A percentile compares a stretch with the other conserved stretches of the same genome.
These are phyloP conservation scores for Ceratosolen fusciceps DNA, from an alignment of 1,140 invertebrate genomes.

Conservation along the genomic window DNA sequence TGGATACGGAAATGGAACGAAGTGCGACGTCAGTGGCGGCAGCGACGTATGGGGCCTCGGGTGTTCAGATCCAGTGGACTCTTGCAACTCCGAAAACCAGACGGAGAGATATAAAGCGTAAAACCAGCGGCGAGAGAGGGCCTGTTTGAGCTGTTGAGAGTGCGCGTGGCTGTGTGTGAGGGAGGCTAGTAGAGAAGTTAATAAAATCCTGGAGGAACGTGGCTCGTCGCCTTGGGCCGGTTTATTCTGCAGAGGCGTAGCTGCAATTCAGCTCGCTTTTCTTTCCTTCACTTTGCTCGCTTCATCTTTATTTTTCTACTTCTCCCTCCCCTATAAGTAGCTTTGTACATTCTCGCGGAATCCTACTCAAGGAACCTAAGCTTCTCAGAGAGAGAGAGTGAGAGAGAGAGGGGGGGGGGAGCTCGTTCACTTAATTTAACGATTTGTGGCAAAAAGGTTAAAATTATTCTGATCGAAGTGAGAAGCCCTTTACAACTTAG, in stretches of 20 bases:
- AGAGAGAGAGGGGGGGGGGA: no score
- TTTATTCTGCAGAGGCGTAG: conserved; percentile 71
- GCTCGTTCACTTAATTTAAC: not conserved
- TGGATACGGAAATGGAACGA: conserved; percentile 38
- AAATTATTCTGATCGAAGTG: not conserved
- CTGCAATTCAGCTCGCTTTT: conserved; percentile 54
- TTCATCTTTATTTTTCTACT: not conserved
- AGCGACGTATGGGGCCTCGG: conserved; percentile 42
- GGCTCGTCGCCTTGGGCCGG: conserved; percentile 60
- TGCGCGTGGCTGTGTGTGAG: conserved; percentile 42
- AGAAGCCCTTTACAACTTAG: not conserved
- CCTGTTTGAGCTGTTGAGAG: no score
- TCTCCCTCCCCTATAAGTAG: not conserved
- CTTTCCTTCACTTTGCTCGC: not conserved
- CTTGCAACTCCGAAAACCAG: conserved; percentile 27
- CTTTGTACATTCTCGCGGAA: not conserved
- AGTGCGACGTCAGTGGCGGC: not conserved
- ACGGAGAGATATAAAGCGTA: conserved; percentile 42
- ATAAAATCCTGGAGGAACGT: conserved; percentile 68
- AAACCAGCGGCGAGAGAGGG: no score
- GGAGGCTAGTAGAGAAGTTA: conserved; percentile 68
- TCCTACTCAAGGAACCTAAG: not conserved
- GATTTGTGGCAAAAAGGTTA: conserved; percentile 1
- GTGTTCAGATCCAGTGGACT: not conserved
- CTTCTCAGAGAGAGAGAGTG: not conserved